These are phyloP conservation scores for Drosophila ezoana DNA, from an alignment of 2,888 invertebrate species.

Conservation along the genomic window DNA sequence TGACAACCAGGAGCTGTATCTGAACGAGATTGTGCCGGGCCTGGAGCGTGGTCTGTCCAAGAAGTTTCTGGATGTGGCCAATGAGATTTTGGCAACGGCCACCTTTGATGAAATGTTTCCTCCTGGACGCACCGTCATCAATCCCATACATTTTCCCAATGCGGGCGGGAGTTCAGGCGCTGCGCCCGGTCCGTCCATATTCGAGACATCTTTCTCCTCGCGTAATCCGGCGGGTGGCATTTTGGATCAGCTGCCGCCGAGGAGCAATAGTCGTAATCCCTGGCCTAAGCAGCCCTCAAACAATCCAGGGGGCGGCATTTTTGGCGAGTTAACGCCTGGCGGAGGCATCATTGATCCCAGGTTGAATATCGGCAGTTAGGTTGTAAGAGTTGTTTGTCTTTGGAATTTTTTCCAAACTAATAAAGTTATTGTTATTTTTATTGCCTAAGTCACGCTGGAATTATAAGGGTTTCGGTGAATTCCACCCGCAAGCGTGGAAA, in stretches of 20 bases:
- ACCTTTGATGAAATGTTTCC: constrained; percentile 85
- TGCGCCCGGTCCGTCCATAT: constrained; percentile 54
- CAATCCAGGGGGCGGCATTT: constrained; percentile 50
- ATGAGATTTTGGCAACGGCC: constrained; percentile 82
- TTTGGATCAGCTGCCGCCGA: constrained; percentile 48
- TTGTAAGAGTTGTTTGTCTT: not conserved
- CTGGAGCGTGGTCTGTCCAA: constrained; percentile 83
- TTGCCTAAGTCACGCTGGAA: not conserved
- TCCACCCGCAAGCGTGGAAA: too few relatives aligned
- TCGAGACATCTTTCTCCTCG: constrained; percentile 44
- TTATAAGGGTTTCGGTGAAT: too few relatives aligned
- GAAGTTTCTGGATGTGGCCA: constrained; percentile 84
- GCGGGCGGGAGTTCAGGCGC: constrained; percentile 7
- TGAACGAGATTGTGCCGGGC: constrained; percentile 84
- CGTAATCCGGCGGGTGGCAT: constrained; percentile 63
- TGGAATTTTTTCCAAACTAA: constrained; percentile 18
- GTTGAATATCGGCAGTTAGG: constrained; percentile 38
- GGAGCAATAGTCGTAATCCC: constrained; percentile 30
- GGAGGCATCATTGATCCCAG: constrained; percentile 59
- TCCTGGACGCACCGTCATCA: constrained; percentile 61
- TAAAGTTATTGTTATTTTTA: constrained; percentile 16
- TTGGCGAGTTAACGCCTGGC: constrained; percentile 33
- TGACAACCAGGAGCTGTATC: constrained; percentile 83
- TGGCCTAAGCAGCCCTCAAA: constrained; percentile 14
- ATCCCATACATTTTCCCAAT: constrained; percentile 58